Evolutionary conservation across 2,113 vertebrate genomes (phyloP), one percentile per base, ranked within the genome.

Genomic region (Microtus montanus): DNA sequence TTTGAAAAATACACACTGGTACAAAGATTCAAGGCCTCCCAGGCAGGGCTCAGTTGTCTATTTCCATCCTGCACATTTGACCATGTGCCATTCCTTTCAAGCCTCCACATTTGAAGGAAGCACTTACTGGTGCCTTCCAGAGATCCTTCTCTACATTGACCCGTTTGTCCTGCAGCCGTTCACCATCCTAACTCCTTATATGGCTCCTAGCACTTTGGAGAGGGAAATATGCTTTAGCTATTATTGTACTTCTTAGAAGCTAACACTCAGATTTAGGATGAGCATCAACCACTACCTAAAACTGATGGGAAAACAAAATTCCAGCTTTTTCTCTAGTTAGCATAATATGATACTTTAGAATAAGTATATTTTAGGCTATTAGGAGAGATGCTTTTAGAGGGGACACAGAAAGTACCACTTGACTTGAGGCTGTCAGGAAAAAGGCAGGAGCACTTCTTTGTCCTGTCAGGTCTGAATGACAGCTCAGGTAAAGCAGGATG

Each of bases 271-370:
- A 20, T 38, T 38, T 75, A 54, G 2, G 20, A 73, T 68, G 38
- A 77, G 7, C 20, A 88, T 70, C 28, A 14, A 52, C 82, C 86
- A 58, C 35, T 66, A 77, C 30, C 93, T 35, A 84, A 73, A 92
- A 80, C 54, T 92, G 44, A 90, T 33, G 68, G 35, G 61, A 33
- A 92, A 90, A 88, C 41, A 44, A 64, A 92, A 88, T 85, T 90
- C 13, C 19, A 71, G 13, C 10, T 84, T 71, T 71, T 88, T 12
- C 84, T 85, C 33, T 63, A 66, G 35, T 82, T 93, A 88, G 9
- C 15, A n/a, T n/a, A 52, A 63, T 78, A 13, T 64, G 73, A 38
- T 83, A 58, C 7, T 30, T 64, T 79, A 52, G 77, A 86, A 80
- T 74, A 47, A 54, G n/a, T 54, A 7, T 33, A 41, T 93, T 95